Conservation (phyloP, 2,113 vertebrate genomes). For the Malurus cyaneus region DNA sequence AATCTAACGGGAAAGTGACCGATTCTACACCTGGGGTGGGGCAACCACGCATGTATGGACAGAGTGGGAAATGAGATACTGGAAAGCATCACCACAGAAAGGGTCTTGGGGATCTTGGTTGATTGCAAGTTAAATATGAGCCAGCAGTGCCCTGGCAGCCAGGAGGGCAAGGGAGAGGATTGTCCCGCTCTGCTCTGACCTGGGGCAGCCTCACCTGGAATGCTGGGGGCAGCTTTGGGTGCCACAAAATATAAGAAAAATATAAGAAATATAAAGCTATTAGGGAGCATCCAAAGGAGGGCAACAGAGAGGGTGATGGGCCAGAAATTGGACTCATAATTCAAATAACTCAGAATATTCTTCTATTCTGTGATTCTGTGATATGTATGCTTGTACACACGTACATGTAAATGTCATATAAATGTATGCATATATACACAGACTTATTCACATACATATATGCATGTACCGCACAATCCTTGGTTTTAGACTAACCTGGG, state of each 20-base stretch:
- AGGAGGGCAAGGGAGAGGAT: background rate
- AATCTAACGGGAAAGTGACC: rapidly evolving
- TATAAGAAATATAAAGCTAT: background rate
- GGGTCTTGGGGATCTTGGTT: rapidly evolving
- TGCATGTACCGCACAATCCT: background rate
- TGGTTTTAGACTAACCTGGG: background rate
- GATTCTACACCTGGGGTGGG: background rate
- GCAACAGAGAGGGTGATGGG: rapidly evolving
- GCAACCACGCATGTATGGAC: rapidly evolving
- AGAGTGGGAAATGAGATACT: background rate
- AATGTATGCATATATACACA: background rate
- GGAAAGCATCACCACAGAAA: background rate
- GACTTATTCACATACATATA: background rate
- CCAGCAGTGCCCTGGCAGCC: background rate
- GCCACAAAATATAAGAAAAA: rapidly evolving
- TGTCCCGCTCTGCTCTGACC: background rate
- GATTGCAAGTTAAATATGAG: rapidly evolving
- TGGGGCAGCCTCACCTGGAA: rapidly evolving
- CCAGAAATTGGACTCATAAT: background rate
- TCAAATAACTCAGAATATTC: background rate
- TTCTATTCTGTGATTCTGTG: background rate
- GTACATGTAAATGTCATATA: background rate
- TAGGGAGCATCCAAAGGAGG: background rate
- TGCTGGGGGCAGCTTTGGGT: background rate
- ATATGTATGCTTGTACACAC: background rate